phyloP scores from a whole-genome alignment of 30 jellyfish, hydroid and myxozoan species.

The Pelagia noctiluca region DNA sequence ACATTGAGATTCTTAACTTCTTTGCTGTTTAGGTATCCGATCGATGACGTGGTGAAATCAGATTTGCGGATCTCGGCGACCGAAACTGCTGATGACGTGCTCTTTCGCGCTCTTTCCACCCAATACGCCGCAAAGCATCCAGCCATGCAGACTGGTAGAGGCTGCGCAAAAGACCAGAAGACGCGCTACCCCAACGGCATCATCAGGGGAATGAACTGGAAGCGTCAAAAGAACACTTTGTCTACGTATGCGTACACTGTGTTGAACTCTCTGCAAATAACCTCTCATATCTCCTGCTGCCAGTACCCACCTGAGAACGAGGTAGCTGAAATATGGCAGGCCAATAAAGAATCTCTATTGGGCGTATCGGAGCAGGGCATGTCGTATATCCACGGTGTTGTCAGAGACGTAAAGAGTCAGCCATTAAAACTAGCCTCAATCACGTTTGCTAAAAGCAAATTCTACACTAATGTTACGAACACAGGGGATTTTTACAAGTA shows the following conservation, averaged over 20 bases:
- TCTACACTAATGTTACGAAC: constrained; percentile 72
- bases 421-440: constrained; percentile 71
- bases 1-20: no score
- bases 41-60: constrained; percentile 50
- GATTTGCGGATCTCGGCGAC: constrained; percentile 54
- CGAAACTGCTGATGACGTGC: constrained; percentile 68
- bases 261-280: constrained; percentile 71
- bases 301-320: constrained; percentile 79
- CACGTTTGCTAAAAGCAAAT: constrained; percentile 39
- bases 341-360: constrained; percentile 74
- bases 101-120: constrained; percentile 60
- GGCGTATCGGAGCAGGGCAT: constrained; percentile 81
- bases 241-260: constrained; percentile 69
- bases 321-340: constrained; percentile 84
- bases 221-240: constrained; percentile 60
- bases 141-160: constrained; percentile 61
- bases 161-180: constrained; percentile 45
- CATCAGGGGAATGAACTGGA: constrained; percentile 69
- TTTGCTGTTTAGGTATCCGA: constrained; percentile 88
- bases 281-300: constrained; percentile 87
- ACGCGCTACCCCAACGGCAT: constrained; percentile 56
- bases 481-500: constrained; percentile 83
- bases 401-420: constrained; percentile 49
- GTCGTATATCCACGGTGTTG: constrained; percentile 79
- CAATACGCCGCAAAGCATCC: constrained; percentile 56